A percentile compares a stretch with the other conserved stretches of the same genome.
These are phyloP conservation scores for Caenorhabditis sinica DNA, from an alignment of 2,888 invertebrate genomes.

Conservation along the genomic window DNA sequence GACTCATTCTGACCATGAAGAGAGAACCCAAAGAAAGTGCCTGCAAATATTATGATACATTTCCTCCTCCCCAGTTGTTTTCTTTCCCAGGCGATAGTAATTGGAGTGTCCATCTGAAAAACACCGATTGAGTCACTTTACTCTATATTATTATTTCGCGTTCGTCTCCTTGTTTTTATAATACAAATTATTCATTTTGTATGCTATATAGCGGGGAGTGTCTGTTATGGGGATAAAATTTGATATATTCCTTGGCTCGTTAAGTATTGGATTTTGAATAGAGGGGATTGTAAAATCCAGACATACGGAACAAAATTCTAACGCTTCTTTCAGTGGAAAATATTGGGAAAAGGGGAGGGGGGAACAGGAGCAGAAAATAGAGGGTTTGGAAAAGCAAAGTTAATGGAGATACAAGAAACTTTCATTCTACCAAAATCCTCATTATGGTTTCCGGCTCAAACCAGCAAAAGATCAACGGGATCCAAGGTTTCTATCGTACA, in stretches of 20 bases:
- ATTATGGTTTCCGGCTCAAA: not conserved
- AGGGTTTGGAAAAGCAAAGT: no score
- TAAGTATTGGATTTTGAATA: not conserved
- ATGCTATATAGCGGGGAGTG: not conserved
- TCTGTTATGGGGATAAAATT: not conserved
- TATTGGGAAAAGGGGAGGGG: no score
- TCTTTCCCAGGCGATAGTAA: conserved; percentile 15
- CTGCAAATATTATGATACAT: conserved; percentile 27
- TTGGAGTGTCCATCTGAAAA: conserved; percentile 27
- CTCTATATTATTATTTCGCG: not conserved
- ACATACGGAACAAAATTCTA: no score
- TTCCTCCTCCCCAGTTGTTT: conserved; percentile 7
- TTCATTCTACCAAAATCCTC: not conserved
- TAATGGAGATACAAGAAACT: no score
- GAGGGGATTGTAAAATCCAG: not conserved
- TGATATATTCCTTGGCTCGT: not conserved
- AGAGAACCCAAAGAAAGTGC: not conserved
- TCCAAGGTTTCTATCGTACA: conserved; percentile 1
- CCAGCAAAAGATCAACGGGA: not conserved
- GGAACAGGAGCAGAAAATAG: no score
- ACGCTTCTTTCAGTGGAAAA: no score
- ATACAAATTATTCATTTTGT: conserved; percentile 30
- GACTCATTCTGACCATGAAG: not conserved
- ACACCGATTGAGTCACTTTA: conserved; percentile 25
- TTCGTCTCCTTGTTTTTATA: conserved; percentile 19